A percentile compares a stretch with the other conserved stretches of the same genome.
These are phyloP conservation scores for Dynastes tityus DNA, from an alignment of 2,888 invertebrate genomes.

Conservation along the genomic window DNA sequence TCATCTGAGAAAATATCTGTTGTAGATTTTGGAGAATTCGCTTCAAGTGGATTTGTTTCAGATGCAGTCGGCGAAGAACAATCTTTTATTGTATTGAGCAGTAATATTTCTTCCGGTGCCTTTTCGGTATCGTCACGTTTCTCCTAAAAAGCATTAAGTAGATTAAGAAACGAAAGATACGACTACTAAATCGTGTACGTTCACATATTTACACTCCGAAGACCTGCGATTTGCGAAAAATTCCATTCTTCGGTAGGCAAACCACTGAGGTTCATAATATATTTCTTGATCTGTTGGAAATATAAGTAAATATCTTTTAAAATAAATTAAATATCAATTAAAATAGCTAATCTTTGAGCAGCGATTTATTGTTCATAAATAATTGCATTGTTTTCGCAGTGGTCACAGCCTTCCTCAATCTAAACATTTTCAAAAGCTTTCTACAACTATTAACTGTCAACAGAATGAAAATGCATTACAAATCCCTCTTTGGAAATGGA, in stretches of 20 bases:
- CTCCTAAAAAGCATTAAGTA: neutral
- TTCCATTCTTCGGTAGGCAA: conserved; percentile 29
- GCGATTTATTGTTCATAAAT: no score
- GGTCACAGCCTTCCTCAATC: no score
- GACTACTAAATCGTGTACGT: neutral
- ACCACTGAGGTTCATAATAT: conserved; percentile 19
- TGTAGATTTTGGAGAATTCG: conserved; percentile 1
- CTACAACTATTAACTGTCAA: no score
- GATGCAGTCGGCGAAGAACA: neutral
- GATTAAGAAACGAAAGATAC: neutral
- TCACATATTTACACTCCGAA: conserved; percentile 1
- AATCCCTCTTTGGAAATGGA: no score
- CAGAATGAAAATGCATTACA: no score
- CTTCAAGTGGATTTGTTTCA: neutral
- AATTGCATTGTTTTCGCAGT: no score
- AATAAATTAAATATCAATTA: no score
- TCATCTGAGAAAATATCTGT: neutral
- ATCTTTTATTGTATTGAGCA: neutral
- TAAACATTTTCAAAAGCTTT: no score
- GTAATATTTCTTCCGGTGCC: neutral
- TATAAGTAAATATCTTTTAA: no score
- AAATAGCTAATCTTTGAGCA: no score
- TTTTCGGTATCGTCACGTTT: neutral
- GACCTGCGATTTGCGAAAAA: conserved; percentile 3
- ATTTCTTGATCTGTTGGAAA: neutral